Conservation (phyloP, 64 coral and sea anemone genomes). For the Anthopleura sola region DNA sequence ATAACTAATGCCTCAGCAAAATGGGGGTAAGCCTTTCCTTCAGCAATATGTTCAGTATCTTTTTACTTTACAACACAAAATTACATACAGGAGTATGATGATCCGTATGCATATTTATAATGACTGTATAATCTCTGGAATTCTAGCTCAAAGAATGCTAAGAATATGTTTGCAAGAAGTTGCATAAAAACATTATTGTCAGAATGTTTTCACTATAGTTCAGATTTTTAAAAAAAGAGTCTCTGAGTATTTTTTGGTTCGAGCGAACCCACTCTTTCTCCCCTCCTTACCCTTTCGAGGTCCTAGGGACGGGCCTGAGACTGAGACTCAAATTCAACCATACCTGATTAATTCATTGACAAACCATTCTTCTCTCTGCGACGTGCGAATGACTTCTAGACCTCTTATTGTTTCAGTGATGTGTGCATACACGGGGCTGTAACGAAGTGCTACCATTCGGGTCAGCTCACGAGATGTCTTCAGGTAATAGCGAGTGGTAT, state of each 20-base stretch:
- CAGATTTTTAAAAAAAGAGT: too few relatives aligned
- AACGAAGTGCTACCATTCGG: conserved; percentile 44
- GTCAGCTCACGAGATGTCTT: conserved; percentile 40
- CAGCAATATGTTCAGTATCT: neutral
- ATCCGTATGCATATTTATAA: too few relatives aligned
- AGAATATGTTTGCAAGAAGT: too few relatives aligned
- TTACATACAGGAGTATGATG: neutral
- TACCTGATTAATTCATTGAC: conserved; percentile 26
- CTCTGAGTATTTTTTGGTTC: too few relatives aligned
- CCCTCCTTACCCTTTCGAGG: too few relatives aligned
- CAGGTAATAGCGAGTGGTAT: conserved; percentile 16
- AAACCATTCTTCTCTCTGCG: conserved; percentile 26
- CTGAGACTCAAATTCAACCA: too few relatives aligned
- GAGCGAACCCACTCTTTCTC: too few relatives aligned
- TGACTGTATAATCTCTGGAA: too few relatives aligned
- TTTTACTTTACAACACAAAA: neutral
- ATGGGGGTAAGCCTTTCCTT: conserved; percentile 69
- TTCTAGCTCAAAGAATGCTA: too few relatives aligned
- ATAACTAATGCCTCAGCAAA: conserved; percentile 88
- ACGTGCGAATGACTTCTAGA: conserved; percentile 43
- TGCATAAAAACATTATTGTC: too few relatives aligned
- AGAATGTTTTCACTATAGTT: too few relatives aligned
- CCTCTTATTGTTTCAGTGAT: conserved; percentile 30
- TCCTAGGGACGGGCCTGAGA: too few relatives aligned
- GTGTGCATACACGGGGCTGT: conserved; percentile 53